Conservation (phyloP, 2,888 invertebrate species). For the Monoplex corrugatus region DNA sequence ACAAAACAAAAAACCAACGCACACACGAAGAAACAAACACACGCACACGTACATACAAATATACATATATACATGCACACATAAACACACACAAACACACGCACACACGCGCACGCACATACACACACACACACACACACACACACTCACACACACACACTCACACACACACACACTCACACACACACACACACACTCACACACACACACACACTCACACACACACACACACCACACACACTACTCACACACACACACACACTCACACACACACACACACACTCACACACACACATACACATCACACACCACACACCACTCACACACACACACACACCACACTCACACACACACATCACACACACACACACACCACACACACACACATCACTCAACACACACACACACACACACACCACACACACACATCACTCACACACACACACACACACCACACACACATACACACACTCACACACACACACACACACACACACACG, state of each 20-base stretch:
- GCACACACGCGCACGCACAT: not conserved
- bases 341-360: not conserved
- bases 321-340: slow-evolving; percentile 11
- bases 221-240: not conserved
- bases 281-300: not conserved
- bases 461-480: not conserved
- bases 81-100: not conserved
- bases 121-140: not conserved
- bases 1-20: no score
- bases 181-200: not conserved
- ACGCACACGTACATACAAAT: not conserved
- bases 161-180: not conserved
- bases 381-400: not conserved
- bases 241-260: not conserved
- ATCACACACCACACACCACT: no score
- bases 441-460: not conserved
- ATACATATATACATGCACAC: not conserved
- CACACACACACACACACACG: slow-evolving; percentile 56
- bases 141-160: not conserved
- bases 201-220: slow-evolving; percentile 13
- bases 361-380: not conserved
- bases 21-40: not conserved
- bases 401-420: not conserved
- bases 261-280: not conserved
- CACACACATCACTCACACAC: slow-evolving; percentile 7